These are phyloP conservation scores for Tetranychus piercei DNA, from an alignment of 2,888 invertebrate species.

Conservation along the genomic window DNA sequence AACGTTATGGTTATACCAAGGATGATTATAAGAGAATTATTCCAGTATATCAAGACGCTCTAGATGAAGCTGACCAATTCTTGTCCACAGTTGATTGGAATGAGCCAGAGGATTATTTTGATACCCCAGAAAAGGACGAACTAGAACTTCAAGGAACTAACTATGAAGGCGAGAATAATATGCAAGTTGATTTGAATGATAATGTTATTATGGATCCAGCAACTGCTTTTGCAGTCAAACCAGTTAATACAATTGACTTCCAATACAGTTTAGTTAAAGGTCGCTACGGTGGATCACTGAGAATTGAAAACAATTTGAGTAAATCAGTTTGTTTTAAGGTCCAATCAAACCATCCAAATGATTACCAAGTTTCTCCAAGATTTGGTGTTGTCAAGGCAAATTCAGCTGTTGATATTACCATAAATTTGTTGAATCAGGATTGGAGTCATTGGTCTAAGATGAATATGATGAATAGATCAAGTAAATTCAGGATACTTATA, in stretches of 20 bases:
- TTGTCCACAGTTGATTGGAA: slow-evolving; percentile 4
- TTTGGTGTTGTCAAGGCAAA: slow-evolving; percentile 6
- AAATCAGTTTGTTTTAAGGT: slow-evolving; percentile 16
- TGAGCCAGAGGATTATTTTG: neutral
- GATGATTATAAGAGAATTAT: slow-evolving; percentile 13
- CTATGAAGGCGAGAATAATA: neutral
- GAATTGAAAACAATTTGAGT: neutral
- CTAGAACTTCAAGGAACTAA: neutral
- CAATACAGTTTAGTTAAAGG: neutral
- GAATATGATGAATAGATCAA: neutral
- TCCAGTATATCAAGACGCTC: slow-evolving; percentile 14
- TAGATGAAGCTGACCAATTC: slow-evolving; percentile 18
- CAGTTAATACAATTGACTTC: neutral
- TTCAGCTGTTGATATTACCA: neutral
- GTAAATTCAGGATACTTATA: neutral
- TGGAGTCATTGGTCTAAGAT: neutral
- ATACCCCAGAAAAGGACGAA: neutral
- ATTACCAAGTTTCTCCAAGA: slow-evolving; percentile 15
- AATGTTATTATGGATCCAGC: neutral
- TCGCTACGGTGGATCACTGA: neutral
- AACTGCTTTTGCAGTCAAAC: neutral
- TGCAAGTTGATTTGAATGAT: neutral
- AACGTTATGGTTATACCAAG: slow-evolving; percentile 14
- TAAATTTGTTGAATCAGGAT: neutral
- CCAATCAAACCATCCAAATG: slow-evolving; percentile 15